Base-by-base conservation (phyloP, 2,888 invertebrate species). In the Idaea biselata region DNA sequence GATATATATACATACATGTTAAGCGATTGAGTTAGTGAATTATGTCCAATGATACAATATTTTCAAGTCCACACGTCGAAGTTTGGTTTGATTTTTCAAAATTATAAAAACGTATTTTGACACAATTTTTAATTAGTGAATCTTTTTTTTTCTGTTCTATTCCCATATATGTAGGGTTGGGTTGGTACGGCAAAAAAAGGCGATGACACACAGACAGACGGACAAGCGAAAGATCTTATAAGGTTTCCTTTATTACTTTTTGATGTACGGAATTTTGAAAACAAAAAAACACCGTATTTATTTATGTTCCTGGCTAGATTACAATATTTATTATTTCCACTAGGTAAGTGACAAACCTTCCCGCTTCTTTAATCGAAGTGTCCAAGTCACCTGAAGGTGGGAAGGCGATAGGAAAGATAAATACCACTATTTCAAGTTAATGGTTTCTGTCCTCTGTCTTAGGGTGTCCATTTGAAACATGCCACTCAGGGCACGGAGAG, bases 361-460 rank as follows among this genome's bases (percentile, higher is more conserved):
- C 69, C 69, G 64, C 63, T 68, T 73, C 74, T 72, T 75, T 83
- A 81, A 84, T 84, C 82, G 81, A 83, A 84, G 80, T 84, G 81
- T 82, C 78, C 75, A 71, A 73, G 81, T 79, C 79, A 80, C 80
- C 79, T 79, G 64, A 69, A 76, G 79, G 82, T 79, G 74, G 72
- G 73, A 69, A 72, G 78, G 76, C 25, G 25, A 25, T 5, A 5
- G 68, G 73, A 72, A 85, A 89, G 88, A 90, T 86, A 89, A 89
- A 90, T 89, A 89, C 86, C 80, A 82, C 84, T 83, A 86, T 88
- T 85, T 86, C 79, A 80, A 82, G 82, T 86, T 88, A 90, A 89
- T 89, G 84, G 88, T 78, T 88, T 83, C 83, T 82, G 88, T 86
- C 88, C 78, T 78, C 68, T 71, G 76, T 82, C 79, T 82, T 75